A percentile compares a stretch with the other conserved stretches of the same genome.
phyloP scores from a whole-genome alignment of 2,113 vertebrate species.

The Agapornis roseicollis region DNA sequence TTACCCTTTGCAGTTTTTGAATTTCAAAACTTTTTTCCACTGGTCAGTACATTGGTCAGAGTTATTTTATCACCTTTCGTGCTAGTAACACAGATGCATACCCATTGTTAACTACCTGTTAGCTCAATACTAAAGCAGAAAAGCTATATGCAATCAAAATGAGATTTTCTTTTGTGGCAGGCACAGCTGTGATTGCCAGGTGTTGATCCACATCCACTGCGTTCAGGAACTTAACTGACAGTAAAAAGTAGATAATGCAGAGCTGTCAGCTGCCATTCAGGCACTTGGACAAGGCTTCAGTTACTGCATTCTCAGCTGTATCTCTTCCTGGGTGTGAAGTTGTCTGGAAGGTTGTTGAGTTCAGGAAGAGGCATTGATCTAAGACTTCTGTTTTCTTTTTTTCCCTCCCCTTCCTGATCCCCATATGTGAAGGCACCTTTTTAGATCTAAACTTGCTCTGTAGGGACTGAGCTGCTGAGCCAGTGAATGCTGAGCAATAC shows the following conservation, averaged over 20 bases:
- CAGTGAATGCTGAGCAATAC: neutral
- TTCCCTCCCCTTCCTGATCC: neutral
- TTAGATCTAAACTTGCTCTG: neutral
- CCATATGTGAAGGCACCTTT: neutral
- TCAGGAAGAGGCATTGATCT: neutral
- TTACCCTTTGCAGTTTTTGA: neutral
- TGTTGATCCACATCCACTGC: neutral
- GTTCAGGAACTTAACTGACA: neutral
- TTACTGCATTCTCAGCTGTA: neutral
- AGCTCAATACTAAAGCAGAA: neutral
- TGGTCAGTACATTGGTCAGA: neutral
- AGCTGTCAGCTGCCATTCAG: neutral
- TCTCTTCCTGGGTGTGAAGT: neutral
- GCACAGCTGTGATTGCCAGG: neutral
- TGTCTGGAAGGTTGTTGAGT: neutral
- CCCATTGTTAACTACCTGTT: neutral
- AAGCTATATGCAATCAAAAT: neutral
- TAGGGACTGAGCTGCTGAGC: slow-evolving; percentile 13
- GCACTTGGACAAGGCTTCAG: neutral
- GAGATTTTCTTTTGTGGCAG: neutral
- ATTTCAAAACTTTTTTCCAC: neutral
- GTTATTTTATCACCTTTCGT: neutral
- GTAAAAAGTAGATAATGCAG: neutral
- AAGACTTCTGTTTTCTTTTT: neutral
- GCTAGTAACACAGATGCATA: neutral